Percentiles rank a stretch among this genome's conserved stretches.
These are phyloP conservation scores for Diarsia brunnea DNA, from an alignment of 2,888 invertebrate species.

Conservation along the genomic window DNA sequence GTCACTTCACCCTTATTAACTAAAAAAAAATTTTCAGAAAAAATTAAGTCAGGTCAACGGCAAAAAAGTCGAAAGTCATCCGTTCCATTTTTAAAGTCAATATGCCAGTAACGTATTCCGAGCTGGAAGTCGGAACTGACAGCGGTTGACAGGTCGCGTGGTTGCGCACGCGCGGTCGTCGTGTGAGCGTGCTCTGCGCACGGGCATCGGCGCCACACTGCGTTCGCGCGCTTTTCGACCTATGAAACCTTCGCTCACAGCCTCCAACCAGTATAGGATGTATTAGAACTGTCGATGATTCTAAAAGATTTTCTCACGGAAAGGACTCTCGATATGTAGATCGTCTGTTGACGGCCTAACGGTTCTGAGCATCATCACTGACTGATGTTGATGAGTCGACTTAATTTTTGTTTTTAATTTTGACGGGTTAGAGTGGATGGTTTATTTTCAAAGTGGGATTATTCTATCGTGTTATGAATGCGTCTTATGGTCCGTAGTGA, in stretches of 20 bases:
- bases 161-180: constrained; percentile 82
- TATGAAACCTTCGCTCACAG: constrained; percentile 86
- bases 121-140: constrained; percentile 80
- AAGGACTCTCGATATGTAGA: constrained; percentile 83
- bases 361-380: constrained; percentile 78
- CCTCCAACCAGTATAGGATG: constrained; percentile 81
- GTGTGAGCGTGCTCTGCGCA: constrained; percentile 88
- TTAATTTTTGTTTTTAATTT: constrained; percentile 84
- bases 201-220: constrained; percentile 89
- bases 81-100: constrained; percentile 80
- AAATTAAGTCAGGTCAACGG: constrained; percentile 74
- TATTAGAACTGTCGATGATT: constrained; percentile 82
- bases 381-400: constrained; percentile 84
- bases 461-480: constrained; percentile 83
- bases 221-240: constrained; percentile 90
- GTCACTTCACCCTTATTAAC: constrained; percentile 67
- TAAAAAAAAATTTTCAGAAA: constrained; percentile 57
- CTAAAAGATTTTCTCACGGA: constrained; percentile 87
- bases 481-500: constrained; percentile 82
- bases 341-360: constrained; percentile 78
- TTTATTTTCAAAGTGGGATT: constrained; percentile 84
- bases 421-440: constrained; percentile 77
- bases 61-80: constrained; percentile 75
- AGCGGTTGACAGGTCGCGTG: constrained; percentile 83
- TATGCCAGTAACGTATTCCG: constrained; percentile 71